A percentile compares a stretch with the other conserved stretches of the same genome.
Conservation (phyloP, 2,888 invertebrate genomes). For the Ischnus inquisitorius region DNA sequence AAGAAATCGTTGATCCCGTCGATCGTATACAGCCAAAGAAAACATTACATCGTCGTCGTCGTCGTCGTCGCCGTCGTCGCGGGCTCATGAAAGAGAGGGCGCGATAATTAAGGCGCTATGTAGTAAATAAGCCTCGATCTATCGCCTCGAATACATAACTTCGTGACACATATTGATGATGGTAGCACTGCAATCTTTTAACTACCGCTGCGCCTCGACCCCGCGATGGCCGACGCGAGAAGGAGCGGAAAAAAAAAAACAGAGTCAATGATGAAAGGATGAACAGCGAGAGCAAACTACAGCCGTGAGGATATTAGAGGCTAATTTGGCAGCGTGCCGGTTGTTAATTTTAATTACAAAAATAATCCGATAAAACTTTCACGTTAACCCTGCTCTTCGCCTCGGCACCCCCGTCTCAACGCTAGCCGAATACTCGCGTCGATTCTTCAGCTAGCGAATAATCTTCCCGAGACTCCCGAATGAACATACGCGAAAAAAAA, state of each 20-base stretch:
- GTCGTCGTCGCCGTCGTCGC: conserved; percentile 51
- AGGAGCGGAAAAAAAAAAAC: conserved; percentile 68
- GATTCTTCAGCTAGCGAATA: background rate
- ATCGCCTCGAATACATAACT: conserved; percentile 75
- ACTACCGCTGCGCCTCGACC: conserved; percentile 76
- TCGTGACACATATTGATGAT: conserved; percentile 85
- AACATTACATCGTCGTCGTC: conserved; percentile 39
- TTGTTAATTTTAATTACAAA: conserved; percentile 84
- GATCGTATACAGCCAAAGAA: conserved; percentile 46
- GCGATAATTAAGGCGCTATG: conserved; percentile 84
- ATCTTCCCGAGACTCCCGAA: background rate
- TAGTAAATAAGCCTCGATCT: conserved; percentile 78
- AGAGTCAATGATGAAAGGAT: conserved; percentile 67
- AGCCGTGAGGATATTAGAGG: conserved; percentile 77
- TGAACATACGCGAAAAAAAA: background rate
- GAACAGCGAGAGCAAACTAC: conserved; percentile 63
- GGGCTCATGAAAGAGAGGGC: conserved; percentile 74
- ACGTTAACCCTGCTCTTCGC: conserved; percentile 64
- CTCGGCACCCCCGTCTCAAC: background rate
- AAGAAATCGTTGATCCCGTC: conserved; percentile 63
- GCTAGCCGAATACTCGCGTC: background rate
- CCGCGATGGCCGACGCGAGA: conserved; percentile 61
- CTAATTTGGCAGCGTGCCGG: conserved; percentile 84
- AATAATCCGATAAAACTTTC: conserved; percentile 80
- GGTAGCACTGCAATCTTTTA: conserved; percentile 82